Evolutionary conservation across 2,797 vertebrate species (phyloP).

Genomic region (Dendrocincla tyrannina): DNA sequence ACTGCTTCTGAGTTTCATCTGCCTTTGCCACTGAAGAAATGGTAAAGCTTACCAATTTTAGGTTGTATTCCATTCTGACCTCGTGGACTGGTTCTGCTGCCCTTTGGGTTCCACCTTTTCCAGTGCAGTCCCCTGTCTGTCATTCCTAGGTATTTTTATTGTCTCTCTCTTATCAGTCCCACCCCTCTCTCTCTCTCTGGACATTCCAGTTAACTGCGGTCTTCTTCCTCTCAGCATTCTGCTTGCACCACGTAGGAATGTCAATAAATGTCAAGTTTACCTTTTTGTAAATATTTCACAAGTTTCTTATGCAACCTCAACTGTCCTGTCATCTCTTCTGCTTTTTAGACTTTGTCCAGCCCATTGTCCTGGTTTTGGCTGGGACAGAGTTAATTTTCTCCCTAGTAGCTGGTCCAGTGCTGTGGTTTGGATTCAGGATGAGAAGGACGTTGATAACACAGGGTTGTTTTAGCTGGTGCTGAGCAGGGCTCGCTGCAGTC

Average conservation of each 20-base stretch:
- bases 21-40: neutral
- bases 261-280: neutral
- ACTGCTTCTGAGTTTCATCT: neutral
- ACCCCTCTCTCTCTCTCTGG: neutral
- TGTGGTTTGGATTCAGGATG: neutral
- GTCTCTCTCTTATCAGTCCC: neutral
- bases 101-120: neutral
- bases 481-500: neutral
- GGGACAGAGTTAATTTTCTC: neutral
- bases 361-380: neutral
- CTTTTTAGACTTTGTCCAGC: neutral
- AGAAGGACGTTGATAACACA: neutral
- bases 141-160: neutral
- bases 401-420: neutral
- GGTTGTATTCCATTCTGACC: neutral
- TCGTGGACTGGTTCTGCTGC: neutral
- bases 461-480: neutral
- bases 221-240: neutral
- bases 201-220: neutral
- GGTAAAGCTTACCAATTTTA: neutral
- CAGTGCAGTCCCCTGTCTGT: neutral
- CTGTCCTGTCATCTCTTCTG: neutral
- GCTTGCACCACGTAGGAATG: neutral
- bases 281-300: neutral
- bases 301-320: neutral